Evolutionary conservation across 2,113 vertebrate genomes (phyloP).

Genomic region (Engystomops pustulosus): DNA sequence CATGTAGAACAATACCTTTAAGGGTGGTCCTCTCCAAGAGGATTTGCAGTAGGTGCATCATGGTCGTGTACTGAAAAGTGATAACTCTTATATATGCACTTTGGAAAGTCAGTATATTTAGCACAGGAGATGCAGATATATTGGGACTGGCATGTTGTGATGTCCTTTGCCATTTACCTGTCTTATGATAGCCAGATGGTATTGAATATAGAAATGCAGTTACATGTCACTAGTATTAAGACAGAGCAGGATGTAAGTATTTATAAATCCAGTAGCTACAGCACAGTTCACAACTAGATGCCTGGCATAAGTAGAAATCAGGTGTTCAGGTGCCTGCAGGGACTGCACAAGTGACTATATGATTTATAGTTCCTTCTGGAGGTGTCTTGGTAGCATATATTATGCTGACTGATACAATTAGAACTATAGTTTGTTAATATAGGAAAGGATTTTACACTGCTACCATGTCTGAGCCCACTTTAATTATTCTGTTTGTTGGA

Average conservation of each 20-base stretch:
- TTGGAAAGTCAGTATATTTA: too few relatives aligned
- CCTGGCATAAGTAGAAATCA: conserved; percentile 43
- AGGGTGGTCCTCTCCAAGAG: too few relatives aligned
- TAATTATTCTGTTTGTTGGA: background rate
- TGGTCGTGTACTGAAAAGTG: too few relatives aligned
- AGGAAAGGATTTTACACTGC: background rate
- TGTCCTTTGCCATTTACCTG: background rate
- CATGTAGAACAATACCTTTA: too few relatives aligned
- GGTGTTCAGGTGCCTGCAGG: conserved; percentile 46
- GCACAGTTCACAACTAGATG: conserved; percentile 17
- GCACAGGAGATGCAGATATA: background rate
- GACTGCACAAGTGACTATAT: conserved; percentile 42
- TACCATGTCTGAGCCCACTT: background rate
- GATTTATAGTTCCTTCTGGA: conserved; percentile 50
- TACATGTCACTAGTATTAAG: background rate
- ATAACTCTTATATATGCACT: too few relatives aligned
- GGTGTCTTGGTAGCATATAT: conserved; percentile 28
- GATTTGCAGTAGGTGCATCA: too few relatives aligned
- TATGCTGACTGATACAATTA: conserved; percentile 53
- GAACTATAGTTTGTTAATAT: conserved; percentile 49
- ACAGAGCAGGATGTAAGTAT: background rate
- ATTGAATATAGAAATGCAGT: background rate
- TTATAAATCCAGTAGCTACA: too few relatives aligned
- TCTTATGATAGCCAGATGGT: background rate
- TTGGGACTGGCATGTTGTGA: background rate